Evolutionary conservation across 1,140 invertebrate genomes (phyloP).

Genomic region (Sycophila sp.): DNA sequence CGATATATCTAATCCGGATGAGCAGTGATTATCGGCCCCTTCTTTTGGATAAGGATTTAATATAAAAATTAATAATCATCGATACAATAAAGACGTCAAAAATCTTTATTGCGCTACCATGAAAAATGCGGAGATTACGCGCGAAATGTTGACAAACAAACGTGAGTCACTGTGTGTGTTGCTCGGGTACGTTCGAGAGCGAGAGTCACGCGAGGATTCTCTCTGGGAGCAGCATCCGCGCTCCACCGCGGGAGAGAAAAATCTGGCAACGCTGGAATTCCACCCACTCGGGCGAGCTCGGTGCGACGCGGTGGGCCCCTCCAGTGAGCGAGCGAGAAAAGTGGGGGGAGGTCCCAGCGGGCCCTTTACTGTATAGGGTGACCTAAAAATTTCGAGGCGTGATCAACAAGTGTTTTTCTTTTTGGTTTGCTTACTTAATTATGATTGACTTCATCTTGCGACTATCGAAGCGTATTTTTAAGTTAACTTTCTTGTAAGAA

Average conservation of each 20-base stretch:
- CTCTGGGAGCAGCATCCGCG: too few relatives aligned
- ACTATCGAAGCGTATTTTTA: too few relatives aligned
- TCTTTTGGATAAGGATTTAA: too few relatives aligned
- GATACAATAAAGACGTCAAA: too few relatives aligned
- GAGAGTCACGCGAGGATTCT: background rate
- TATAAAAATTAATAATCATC: too few relatives aligned
- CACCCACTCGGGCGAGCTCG: constrained; percentile 43
- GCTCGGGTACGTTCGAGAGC: too few relatives aligned
- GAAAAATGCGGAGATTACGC: background rate
- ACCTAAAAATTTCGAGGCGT: background rate
- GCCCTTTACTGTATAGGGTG: background rate
- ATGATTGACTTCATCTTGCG: too few relatives aligned
- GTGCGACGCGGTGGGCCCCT: background rate
- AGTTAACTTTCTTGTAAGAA: too few relatives aligned
- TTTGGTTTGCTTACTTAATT: too few relatives aligned
- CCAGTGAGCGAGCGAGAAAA: background rate
- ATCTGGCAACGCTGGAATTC: constrained; percentile 60
- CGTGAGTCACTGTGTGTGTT: constrained; percentile 27
- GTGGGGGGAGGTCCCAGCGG: background rate
- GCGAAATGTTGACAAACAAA: constrained; percentile 48
- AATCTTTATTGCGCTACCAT: background rate
- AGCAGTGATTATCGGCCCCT: too few relatives aligned
- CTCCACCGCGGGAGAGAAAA: constrained; percentile 33
- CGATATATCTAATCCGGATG: too few relatives aligned
- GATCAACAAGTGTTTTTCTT: too few relatives aligned